A percentile compares a stretch with the other conserved stretches of the same genome.
Evolutionary conservation across 1,140 invertebrate genomes (phyloP).

Genomic region (Drosophila prosaltans): DNA sequence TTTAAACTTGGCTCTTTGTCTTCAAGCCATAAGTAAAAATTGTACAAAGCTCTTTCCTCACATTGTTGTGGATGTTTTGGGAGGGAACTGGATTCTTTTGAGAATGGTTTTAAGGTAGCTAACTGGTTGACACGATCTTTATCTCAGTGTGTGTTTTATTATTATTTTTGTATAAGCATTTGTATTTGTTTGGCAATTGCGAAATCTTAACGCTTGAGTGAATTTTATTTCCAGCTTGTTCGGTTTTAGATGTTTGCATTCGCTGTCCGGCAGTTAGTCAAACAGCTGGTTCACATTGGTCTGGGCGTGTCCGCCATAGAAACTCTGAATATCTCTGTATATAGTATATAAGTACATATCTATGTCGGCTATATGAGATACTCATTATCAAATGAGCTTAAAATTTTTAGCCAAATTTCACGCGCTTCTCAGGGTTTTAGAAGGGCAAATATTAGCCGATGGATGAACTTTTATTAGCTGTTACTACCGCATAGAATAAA

Average conservation of each 20-base stretch:
- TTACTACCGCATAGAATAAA: slow-evolving; percentile 2
- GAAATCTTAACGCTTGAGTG: slow-evolving; percentile 66
- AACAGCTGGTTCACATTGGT: slow-evolving; percentile 47
- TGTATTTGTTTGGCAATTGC: slow-evolving; percentile 72
- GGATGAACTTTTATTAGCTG: slow-evolving; percentile 28
- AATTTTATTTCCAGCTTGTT: slow-evolving; percentile 57
- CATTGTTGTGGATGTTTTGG: neutral
- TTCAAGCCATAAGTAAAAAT: neutral
- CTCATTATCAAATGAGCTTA: slow-evolving; percentile 53
- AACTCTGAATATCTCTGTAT: neutral
- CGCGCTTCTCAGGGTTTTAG: slow-evolving; percentile 46
- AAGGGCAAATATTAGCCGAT: slow-evolving; percentile 54
- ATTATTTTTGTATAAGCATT: slow-evolving; percentile 22
- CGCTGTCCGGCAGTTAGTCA: slow-evolving; percentile 46
- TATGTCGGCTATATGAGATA: slow-evolving; percentile 34
- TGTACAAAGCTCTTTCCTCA: neutral
- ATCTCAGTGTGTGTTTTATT: slow-evolving; percentile 19
- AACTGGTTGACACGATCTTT: slow-evolving; percentile 18
- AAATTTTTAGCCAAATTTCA: slow-evolving; percentile 57
- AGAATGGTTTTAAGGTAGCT: slow-evolving; percentile 28
- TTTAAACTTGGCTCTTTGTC: neutral
- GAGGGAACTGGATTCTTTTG: neutral
- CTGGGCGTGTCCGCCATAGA: slow-evolving; percentile 47
- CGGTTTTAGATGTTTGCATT: slow-evolving; percentile 51
- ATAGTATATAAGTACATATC: neutral